Conservation (phyloP, 2,888 invertebrate species). For the Petrophora chlorosata region DNA sequence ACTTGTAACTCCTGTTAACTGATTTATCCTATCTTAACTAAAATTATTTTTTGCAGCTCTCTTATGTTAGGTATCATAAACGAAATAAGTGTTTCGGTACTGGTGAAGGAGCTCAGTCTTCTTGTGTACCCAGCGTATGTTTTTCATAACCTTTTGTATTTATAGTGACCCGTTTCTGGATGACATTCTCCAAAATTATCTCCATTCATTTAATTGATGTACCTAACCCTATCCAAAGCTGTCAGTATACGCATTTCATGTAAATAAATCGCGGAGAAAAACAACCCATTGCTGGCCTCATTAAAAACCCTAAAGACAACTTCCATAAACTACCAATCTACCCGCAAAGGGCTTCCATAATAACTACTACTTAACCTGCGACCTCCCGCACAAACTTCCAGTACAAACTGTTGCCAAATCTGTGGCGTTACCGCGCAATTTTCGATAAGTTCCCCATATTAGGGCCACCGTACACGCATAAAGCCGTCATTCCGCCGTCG, state of each 20-base stretch:
- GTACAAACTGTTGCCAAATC: slow-evolving; percentile 5
- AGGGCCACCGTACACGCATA: slow-evolving; percentile 38
- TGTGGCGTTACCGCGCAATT: slow-evolving; percentile 33
- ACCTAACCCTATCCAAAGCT: slow-evolving; percentile 8
- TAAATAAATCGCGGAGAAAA: slow-evolving; percentile 23
- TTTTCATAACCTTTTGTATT: too few relatives aligned
- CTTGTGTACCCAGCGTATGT: too few relatives aligned
- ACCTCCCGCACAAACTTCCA: slow-evolving; percentile 3
- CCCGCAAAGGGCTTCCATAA: slow-evolving; percentile 25
- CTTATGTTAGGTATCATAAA: too few relatives aligned
- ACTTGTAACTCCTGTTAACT: not conserved
- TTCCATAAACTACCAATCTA: slow-evolving; percentile 30
- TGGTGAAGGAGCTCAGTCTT: too few relatives aligned
- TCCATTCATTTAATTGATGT: too few relatives aligned
- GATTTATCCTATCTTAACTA: too few relatives aligned
- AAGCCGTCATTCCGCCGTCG: slow-evolving; percentile 38
- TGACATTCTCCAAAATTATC: too few relatives aligned
- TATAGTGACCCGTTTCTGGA: too few relatives aligned
- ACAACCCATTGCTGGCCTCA: slow-evolving; percentile 24
- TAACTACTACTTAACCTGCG: slow-evolving; percentile 19
- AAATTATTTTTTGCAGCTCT: too few relatives aligned
- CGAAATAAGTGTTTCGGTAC: too few relatives aligned
- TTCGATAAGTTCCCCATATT: slow-evolving; percentile 37
- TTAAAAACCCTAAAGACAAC: slow-evolving; percentile 29
- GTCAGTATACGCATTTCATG: slow-evolving; percentile 7